phyloP scores from a whole-genome alignment of 1,140 invertebrate species.

The Matsumurasca onukii region DNA sequence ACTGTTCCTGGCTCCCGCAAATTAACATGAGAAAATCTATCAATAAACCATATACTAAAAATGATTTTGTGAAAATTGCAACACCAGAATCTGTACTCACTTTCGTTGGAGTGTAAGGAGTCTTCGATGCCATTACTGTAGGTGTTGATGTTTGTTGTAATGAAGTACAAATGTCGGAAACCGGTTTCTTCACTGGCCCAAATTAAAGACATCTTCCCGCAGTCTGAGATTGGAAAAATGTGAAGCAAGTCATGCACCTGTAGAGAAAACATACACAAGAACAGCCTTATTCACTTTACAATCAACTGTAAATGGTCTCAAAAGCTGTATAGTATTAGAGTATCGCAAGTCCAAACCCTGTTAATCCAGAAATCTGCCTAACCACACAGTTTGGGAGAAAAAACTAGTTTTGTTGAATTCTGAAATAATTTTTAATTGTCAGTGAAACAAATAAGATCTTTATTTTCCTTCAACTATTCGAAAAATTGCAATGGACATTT shows the following conservation, averaged over 20 bases:
- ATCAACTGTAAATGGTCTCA: not conserved
- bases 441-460: too few species aligned
- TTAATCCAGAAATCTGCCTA: too few species aligned
- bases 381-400: not conserved
- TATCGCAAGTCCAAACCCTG: not conserved
- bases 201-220: constrained; percentile 69
- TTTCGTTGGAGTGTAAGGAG: constrained; percentile 21
- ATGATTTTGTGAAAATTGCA: too few species aligned
- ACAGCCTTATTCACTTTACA: not conserved
- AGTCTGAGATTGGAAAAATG: constrained; percentile 68
- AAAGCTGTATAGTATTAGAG: not conserved
- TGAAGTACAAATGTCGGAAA: constrained; percentile 86
- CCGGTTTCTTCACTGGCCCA: constrained; percentile 93
- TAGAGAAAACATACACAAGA: not conserved
- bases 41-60: too few species aligned
- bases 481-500: too few species aligned
- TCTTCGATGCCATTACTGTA: constrained; percentile 31
- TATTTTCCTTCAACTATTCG: too few species aligned
- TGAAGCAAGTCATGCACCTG: constrained; percentile 83
- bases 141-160: constrained; percentile 50
- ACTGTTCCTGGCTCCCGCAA: too few species aligned
- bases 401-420: not conserved
- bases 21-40: too few species aligned
- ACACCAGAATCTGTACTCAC: too few species aligned
- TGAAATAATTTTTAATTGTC: too few species aligned